Conservation (phyloP, 2,113 vertebrate species). For the Gymnobelideus leadbeateri region DNA sequence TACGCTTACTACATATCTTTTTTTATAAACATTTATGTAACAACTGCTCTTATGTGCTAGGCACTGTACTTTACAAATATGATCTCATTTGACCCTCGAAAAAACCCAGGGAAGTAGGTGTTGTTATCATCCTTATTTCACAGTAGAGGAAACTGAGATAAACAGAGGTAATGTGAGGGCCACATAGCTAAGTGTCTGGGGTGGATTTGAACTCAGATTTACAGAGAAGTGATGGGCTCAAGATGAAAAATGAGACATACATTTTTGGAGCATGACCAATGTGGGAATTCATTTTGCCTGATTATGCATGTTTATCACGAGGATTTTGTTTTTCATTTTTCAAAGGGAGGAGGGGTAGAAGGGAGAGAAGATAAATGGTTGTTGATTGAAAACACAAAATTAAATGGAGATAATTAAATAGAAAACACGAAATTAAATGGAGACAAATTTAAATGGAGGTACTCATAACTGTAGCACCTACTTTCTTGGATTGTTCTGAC, state of each 20-base stretch:
- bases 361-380: conserved; percentile 8
- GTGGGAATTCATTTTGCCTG: background rate
- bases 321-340: conserved; percentile 29
- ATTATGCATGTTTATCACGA: background rate
- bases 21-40: background rate
- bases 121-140: background rate
- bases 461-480: background rate
- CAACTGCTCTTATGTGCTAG: background rate
- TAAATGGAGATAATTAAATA: background rate
- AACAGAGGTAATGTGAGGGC: background rate
- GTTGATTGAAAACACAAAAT: conserved; percentile 26
- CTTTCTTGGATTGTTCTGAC: background rate
- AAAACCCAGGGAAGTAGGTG: background rate
- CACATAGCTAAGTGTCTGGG: background rate
- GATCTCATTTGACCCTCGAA: background rate
- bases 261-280: background rate
- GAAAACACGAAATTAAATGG: conserved; percentile 7
- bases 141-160: background rate
- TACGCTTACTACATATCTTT: background rate
- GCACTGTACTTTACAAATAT: background rate
- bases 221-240: background rate
- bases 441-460: background rate
- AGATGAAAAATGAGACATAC: background rate
- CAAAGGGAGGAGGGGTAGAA: background rate
- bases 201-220: background rate